These are phyloP conservation scores for Agrochola litura DNA, from an alignment of 2,888 invertebrate genomes.

Conservation along the genomic window DNA sequence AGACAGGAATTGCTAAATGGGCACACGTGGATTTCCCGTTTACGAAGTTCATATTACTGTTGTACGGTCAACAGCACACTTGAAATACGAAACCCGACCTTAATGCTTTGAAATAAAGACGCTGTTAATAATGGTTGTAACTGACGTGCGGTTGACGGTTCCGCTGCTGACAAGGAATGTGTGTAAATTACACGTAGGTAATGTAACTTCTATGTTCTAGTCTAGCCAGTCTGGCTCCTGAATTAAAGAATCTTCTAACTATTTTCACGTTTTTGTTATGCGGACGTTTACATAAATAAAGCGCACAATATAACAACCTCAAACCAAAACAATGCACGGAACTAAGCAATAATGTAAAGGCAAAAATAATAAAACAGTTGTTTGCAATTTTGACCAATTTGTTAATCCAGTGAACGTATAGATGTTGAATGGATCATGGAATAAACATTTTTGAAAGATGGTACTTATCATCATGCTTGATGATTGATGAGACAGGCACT, in stretches of 20 bases:
- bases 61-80: neutral
- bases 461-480: too few species aligned
- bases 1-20: slow-evolving; percentile 37
- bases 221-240: neutral
- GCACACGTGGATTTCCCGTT: slow-evolving; percentile 42
- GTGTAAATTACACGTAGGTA: slow-evolving; percentile 3
- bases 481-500: neutral
- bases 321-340: slow-evolving; percentile 28
- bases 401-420: neutral
- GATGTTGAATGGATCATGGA: slow-evolving; percentile 5
- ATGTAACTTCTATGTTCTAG: slow-evolving; percentile 8
- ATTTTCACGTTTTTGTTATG: neutral
- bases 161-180: neutral
- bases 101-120: neutral
- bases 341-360: slow-evolving; percentile 18
- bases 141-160: neutral
- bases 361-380: slow-evolving; percentile 29
- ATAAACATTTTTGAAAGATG: neutral
- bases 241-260: neutral
- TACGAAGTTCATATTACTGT: slow-evolving; percentile 20
- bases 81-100: neutral
- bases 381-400: slow-evolving; percentile 30
- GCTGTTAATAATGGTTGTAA: neutral
- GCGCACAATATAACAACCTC: neutral
- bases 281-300: neutral